Conservation (phyloP, 2,113 vertebrate genomes). For the Tachysurus fulvidraco region DNA sequence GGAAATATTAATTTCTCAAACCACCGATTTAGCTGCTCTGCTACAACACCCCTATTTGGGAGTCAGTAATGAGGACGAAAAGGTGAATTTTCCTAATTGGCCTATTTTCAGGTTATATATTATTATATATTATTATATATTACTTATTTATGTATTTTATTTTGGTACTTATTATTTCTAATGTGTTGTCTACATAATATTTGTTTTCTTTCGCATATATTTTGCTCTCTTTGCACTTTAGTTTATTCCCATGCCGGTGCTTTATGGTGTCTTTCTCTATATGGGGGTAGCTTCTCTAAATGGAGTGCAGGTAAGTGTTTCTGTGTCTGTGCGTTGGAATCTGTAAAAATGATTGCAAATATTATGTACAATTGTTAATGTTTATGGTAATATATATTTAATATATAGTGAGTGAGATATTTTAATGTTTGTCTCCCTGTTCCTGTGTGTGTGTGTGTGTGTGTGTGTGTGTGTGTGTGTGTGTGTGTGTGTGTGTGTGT, state of each 20-base stretch:
- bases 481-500: constrained; percentile 1
- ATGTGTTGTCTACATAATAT: background rate
- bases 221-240: constrained; percentile 33
- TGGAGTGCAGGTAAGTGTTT: constrained; percentile 73
- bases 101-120: no score
- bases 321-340: background rate
- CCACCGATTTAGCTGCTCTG: no score
- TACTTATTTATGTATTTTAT: background rate
- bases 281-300: constrained; percentile 79
- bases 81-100: no score
- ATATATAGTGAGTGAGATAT: background rate
- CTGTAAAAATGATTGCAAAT: no score
- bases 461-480: background rate
- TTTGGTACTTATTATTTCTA: background rate
- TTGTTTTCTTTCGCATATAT: background rate
- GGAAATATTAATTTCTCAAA: no score
- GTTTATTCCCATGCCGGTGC: constrained; percentile 79
- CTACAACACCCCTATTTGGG: background rate
- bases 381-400: background rate
- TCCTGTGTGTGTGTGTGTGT: constrained; percentile 7
- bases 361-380: no score
- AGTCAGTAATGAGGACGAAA: background rate
- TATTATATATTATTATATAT: no score
- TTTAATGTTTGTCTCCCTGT: background rate
- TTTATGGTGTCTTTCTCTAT: constrained; percentile 79